phyloP scores from a whole-genome alignment of 1,140 invertebrate genomes.

The Temnothorax curvispinosus region DNA sequence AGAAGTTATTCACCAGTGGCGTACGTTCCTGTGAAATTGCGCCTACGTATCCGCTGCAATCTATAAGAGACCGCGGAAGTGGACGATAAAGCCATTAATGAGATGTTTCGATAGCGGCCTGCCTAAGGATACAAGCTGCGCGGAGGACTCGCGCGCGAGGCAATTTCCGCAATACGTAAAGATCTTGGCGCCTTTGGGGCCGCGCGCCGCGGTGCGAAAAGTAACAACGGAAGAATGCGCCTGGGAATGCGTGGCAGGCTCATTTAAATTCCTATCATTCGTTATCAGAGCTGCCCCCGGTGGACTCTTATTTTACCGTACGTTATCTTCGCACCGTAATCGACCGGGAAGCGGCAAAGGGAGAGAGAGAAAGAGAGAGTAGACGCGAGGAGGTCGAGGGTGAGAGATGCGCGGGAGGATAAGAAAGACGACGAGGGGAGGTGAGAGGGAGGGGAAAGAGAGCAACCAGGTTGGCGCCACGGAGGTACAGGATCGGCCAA shows the following conservation, averaged over 20 bases:
- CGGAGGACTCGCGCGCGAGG: conserved; percentile 21
- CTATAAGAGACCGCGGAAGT: conserved; percentile 20
- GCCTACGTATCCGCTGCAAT: not conserved
- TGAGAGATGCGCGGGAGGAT: conserved; percentile 30
- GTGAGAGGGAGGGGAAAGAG: conserved; percentile 27
- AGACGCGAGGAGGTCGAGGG: not conserved
- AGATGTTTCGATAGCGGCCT: conserved; percentile 64
- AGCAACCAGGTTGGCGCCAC: conserved; percentile 67
- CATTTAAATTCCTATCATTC: conserved; percentile 63
- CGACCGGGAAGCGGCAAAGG: conserved; percentile 18
- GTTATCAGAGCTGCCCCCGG: conserved; percentile 41
- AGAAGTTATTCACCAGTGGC: conserved; percentile 9
- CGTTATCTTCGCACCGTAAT: conserved; percentile 46
- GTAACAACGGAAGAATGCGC: not conserved
- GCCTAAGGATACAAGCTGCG: conserved; percentile 22
- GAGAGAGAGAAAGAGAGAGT: not conserved
- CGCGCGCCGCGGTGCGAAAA: not conserved
- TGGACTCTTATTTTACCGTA: conserved; percentile 6
- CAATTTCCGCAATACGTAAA: conserved; percentile 17
- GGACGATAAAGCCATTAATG: conserved; percentile 59
- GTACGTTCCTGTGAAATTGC: not conserved
- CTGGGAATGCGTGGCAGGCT: conserved; percentile 17
- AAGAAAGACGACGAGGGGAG: not conserved
- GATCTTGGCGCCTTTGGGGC: conserved; percentile 17
- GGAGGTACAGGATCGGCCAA: conserved; percentile 70